phyloP scores from a whole-genome alignment of 2,888 invertebrate species.

The Sminthurinus aureus region DNA sequence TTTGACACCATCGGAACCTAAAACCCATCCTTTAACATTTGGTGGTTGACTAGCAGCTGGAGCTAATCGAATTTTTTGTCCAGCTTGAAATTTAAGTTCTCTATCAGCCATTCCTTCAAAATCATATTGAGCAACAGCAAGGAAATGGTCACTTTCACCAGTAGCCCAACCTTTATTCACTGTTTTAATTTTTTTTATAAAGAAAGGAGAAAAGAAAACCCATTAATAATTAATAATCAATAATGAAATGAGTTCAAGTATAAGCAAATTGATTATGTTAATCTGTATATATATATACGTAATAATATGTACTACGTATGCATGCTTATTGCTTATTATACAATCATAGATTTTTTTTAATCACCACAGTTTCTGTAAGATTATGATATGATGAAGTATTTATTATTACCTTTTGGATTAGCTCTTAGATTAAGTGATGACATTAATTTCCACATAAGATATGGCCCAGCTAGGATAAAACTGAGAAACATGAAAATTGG shows the following conservation, averaged over 20 bases:
- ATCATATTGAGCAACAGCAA: constrained; percentile 72
- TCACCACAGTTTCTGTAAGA: not conserved
- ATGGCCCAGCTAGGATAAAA: constrained; percentile 89
- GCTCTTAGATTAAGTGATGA: constrained; percentile 62
- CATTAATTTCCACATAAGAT: constrained; percentile 84
- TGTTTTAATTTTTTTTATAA: constrained; percentile 10
- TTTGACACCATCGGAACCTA: constrained; percentile 66
- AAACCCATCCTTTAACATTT: constrained; percentile 66
- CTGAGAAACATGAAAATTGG: constrained; percentile 89
- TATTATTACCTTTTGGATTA: constrained; percentile 41
- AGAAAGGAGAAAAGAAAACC: not conserved
- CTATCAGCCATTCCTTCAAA: constrained; percentile 73
- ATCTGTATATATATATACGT: not conserved
- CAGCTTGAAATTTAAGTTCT: constrained; percentile 79
- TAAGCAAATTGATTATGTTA: no score
- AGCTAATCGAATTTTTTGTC: constrained; percentile 81
- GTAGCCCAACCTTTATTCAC: constrained; percentile 63
- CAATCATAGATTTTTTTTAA: not conserved
- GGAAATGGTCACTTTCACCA: constrained; percentile 66
- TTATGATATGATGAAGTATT: not conserved
- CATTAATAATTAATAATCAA: not conserved
- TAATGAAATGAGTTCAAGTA: no score
- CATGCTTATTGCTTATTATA: not conserved
- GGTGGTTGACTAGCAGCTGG: constrained; percentile 84
- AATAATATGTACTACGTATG: not conserved